These are phyloP conservation scores for Felis catus DNA, from an alignment of 2,113 vertebrate species.

Conservation along the genomic window DNA sequence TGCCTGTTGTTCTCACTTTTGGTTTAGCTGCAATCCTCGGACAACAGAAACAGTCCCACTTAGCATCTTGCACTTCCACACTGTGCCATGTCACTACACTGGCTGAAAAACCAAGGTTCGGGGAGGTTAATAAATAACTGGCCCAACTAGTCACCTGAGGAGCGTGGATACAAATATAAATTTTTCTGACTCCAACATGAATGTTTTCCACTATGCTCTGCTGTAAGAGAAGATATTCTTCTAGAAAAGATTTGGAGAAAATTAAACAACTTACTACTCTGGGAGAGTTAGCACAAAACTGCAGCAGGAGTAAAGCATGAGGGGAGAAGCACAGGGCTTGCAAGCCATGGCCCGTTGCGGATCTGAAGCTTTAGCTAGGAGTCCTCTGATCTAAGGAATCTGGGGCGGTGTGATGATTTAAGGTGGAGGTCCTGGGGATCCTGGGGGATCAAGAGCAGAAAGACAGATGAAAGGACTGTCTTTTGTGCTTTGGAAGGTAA, in stretches of 20 bases:
- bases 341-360: too few relatives aligned
- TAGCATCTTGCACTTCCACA: background rate
- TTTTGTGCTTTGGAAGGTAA: background rate
- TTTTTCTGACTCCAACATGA: background rate
- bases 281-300: background rate
- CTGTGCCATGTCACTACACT: background rate
- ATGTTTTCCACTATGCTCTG: background rate
- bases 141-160: background rate
- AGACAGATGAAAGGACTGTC: background rate
- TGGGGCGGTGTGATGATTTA: background rate
- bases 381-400: background rate
- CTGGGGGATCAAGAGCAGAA: background rate
- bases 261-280: background rate
- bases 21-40: background rate
- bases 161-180: background rate
- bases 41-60: background rate
- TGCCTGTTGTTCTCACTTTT: background rate
- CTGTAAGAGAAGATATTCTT: background rate
- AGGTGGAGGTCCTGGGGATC: background rate
- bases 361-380: background rate
- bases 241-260: background rate
- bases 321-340: background rate
- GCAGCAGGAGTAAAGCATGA: background rate
- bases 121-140: background rate
- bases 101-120: background rate